A percentile compares a stretch with the other conserved stretches of the same genome.
Evolutionary conservation across 2,888 invertebrate species (phyloP).

Genomic region (Bedellia somnulentella): DNA sequence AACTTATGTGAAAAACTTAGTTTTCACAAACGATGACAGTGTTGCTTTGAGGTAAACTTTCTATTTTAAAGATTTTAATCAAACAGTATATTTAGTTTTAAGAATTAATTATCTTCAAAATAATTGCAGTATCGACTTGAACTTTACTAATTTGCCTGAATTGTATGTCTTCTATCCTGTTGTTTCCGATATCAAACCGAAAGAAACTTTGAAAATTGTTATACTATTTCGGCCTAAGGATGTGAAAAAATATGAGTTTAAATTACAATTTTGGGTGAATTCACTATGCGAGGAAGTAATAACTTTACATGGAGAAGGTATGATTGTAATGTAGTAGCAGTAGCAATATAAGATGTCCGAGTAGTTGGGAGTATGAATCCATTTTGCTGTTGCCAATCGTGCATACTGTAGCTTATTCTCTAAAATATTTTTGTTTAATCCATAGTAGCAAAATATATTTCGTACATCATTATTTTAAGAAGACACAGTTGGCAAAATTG

Average conservation of each 20-base stretch:
- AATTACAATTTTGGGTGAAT: constrained; percentile 55
- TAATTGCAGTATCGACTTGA: constrained; percentile 50
- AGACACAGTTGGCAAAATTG: too few species aligned
- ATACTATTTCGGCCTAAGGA: constrained; percentile 61
- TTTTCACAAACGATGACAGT: constrained; percentile 32
- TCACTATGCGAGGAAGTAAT: constrained; percentile 51
- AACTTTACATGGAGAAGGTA: constrained; percentile 59
- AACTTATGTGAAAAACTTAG: constrained; percentile 42
- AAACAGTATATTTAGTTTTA: too few species aligned
- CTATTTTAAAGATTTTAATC: not conserved
- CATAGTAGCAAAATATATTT: too few species aligned
- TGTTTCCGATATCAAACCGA: too few species aligned
- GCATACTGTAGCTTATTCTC: too few species aligned
- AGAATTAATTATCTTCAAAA: too few species aligned
- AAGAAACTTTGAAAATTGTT: constrained; percentile 36
- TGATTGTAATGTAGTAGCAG: too few species aligned
- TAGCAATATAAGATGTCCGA: too few species aligned
- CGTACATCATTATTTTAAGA: too few species aligned
- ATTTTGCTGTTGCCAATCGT: too few species aligned
- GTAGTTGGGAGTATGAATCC: too few species aligned
- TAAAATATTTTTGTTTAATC: too few species aligned
- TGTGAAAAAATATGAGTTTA: constrained; percentile 47
- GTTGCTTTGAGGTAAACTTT: constrained; percentile 27
- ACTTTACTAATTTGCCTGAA: constrained; percentile 43
- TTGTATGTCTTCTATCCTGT: constrained; percentile 47